Conservation (phyloP, 2,797 vertebrate genomes). For the Epinephelus awoara region DNA sequence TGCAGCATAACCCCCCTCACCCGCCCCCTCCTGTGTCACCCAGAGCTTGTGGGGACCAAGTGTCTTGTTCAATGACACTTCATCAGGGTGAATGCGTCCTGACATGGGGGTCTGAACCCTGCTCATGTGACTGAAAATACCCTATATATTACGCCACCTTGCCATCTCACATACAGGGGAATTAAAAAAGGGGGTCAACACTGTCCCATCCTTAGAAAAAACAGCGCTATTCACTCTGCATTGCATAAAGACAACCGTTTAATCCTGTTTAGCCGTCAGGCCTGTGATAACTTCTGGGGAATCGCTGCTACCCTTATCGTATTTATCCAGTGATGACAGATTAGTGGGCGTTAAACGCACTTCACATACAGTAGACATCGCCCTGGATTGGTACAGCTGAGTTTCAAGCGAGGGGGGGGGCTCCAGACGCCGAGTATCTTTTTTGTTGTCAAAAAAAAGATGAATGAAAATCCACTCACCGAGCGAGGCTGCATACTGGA, state of each 20-base stretch:
- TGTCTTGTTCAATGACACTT: slow-evolving; percentile 61
- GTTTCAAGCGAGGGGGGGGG: slow-evolving; percentile 54
- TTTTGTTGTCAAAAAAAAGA: slow-evolving; percentile 60
- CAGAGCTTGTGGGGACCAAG: slow-evolving; percentile 33
- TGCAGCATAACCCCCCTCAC: slow-evolving; percentile 6
- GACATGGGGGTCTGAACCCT: slow-evolving; percentile 58
- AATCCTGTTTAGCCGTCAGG: slow-evolving; percentile 79
- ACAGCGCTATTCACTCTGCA: slow-evolving; percentile 46
- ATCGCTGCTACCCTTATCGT: slow-evolving; percentile 76
- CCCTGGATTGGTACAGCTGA: slow-evolving; percentile 52
- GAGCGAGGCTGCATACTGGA: slow-evolving; percentile 45
- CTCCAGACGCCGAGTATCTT: slow-evolving; percentile 36
- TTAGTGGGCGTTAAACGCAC: slow-evolving; percentile 80
- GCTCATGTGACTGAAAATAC: slow-evolving; percentile 50
- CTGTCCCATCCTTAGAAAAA: slow-evolving; percentile 46
- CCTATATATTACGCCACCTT: slow-evolving; percentile 37
- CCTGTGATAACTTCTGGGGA: slow-evolving; percentile 74
- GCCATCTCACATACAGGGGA: slow-evolving; percentile 1
- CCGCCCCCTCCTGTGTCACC: slow-evolving; percentile 24
- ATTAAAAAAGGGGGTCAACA: slow-evolving; percentile 27
- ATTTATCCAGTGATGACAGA: slow-evolving; percentile 83
- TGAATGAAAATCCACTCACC: slow-evolving; percentile 67
- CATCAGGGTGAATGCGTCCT: slow-evolving; percentile 40
- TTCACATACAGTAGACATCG: slow-evolving; percentile 74
- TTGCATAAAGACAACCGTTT: slow-evolving; percentile 70